Evolutionary conservation across 1,140 invertebrate genomes (phyloP).

Genomic region (Plectrocnemia conspersa): DNA sequence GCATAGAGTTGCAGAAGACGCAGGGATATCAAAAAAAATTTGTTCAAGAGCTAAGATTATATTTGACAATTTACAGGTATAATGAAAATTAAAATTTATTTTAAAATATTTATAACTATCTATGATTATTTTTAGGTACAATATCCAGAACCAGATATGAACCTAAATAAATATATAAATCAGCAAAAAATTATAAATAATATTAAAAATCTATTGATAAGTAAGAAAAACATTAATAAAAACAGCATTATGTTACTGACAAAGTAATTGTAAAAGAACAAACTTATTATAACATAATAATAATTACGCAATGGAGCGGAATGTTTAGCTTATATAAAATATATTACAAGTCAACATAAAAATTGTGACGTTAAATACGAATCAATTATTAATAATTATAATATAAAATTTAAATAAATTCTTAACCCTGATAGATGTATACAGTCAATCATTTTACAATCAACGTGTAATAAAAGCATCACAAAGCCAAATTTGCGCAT

Average conservation of each 20-base stretch:
- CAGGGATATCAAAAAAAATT: conserved; percentile 40
- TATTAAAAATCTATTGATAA: conserved; percentile 37
- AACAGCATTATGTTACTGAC: neutral
- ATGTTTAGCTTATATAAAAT: neutral
- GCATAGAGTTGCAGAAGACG: conserved; percentile 48
- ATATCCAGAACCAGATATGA: conserved; percentile 4
- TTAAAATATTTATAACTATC: neutral
- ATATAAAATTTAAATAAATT: neutral
- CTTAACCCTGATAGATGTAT: neutral
- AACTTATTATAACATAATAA: too few relatives aligned
- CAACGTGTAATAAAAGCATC: neutral
- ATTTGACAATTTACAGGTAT: conserved; percentile 36
- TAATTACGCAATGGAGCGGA: neutral
- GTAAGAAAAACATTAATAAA: conserved; percentile 19
- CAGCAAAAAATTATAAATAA: conserved; percentile 32
- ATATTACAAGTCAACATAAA: neutral
- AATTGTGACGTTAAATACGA: neutral
- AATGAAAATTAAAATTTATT: neutral
- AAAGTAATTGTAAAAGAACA: too few relatives aligned
- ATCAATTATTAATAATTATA: neutral
- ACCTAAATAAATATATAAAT: conserved; percentile 31
- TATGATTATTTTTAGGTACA: conserved; percentile 5
- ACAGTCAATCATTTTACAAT: neutral
- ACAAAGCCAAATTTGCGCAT: neutral
- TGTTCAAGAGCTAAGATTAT: conserved; percentile 35